Evolutionary conservation across 1,140 invertebrate genomes (phyloP).

Genomic region (Leptinotarsa texana): DNA sequence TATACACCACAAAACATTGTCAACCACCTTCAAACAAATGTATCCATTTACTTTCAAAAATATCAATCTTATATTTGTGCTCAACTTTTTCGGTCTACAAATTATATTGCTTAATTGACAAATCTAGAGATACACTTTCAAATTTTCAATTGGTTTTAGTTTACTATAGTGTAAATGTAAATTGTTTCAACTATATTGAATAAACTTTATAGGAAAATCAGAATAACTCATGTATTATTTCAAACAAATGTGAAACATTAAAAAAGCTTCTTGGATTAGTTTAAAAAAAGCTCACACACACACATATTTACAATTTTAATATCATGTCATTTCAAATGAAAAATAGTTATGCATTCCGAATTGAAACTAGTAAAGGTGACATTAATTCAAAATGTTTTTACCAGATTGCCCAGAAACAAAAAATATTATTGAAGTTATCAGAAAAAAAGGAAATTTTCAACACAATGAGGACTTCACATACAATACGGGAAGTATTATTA

Average conservation of each 20-base stretch:
- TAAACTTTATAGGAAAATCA: no score
- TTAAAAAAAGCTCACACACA: no score
- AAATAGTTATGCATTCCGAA: no score
- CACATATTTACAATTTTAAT: no score
- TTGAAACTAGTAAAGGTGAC: not conserved
- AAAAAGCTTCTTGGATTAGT: no score
- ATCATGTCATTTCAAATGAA: no score
- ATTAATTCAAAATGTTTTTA: not conserved
- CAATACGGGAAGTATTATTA: conserved; percentile 1
- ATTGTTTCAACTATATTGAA: no score
- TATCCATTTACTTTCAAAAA: not conserved
- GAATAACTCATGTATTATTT: no score
- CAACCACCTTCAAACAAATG: no score
- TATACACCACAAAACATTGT: no score
- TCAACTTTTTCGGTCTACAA: not conserved
- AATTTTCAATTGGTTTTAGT: not conserved
- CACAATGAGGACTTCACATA: not conserved
- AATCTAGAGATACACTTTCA: not conserved
- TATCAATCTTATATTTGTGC: not conserved
- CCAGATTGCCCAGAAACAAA: not conserved
- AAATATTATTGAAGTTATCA: not conserved
- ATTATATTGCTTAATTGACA: not conserved
- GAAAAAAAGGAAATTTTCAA: conserved; percentile 9
- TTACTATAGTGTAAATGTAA: not conserved
- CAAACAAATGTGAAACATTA: no score